Percentiles rank a stretch among this genome's conserved stretches.
These are phyloP conservation scores for Chydorus sphaericus DNA, from an alignment of 2,888 invertebrate genomes.

Conservation along the genomic window DNA sequence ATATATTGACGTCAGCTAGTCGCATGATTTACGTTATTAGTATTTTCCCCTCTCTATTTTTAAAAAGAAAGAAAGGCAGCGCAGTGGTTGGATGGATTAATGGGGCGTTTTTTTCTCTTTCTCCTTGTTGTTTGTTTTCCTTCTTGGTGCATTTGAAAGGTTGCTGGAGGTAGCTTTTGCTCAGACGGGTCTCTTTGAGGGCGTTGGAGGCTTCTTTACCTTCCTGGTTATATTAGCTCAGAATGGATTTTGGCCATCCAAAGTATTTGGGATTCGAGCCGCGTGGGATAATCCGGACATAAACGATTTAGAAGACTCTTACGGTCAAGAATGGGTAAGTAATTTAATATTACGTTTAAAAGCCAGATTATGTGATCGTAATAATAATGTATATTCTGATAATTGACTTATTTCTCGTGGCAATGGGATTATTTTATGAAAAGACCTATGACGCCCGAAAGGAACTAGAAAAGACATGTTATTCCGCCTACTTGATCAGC, in stretches of 20 bases:
- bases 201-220: constrained; percentile 30
- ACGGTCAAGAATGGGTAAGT: constrained; percentile 31
- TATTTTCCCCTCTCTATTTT: no score
- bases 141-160: not conserved
- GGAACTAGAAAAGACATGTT: constrained; percentile 34
- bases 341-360: not conserved
- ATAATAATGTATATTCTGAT: not conserved
- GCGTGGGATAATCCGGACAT: constrained; percentile 30
- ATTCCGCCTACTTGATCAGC: constrained; percentile 36
- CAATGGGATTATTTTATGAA: constrained; percentile 20
- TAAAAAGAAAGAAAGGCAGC: no score
- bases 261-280: constrained; percentile 28
- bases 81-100: no score
- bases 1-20: no score
- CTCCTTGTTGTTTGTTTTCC: not conserved
- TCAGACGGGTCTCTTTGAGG: constrained; percentile 34
- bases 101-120: no score
- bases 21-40: no score
- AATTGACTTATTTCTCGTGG: not conserved
- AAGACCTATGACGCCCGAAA: constrained; percentile 30
- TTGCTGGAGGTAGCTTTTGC: constrained; percentile 33
- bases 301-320: constrained; percentile 31
- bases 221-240: constrained; percentile 25
- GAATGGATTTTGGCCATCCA: constrained; percentile 31
- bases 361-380: no score